Evolutionary conservation across 2,888 invertebrate genomes (phyloP), one percentile per base, ranked within the genome.

Genomic region (Crocallis elinguaria): DNA sequence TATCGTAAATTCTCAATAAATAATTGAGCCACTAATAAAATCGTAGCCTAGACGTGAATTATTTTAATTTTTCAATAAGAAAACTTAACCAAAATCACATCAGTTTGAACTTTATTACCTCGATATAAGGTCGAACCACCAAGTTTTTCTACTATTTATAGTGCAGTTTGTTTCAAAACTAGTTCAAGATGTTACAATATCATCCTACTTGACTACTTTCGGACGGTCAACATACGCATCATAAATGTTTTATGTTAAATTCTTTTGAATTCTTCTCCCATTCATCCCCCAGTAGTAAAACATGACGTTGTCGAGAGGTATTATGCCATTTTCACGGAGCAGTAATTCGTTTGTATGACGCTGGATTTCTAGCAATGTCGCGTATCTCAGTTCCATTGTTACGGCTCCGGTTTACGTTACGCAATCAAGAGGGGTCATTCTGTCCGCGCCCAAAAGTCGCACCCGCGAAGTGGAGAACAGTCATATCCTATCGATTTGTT

Each of bases 401-500:
- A n/a, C 70, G 64, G 61, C 71, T 48, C 56, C 46, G 73, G 68
- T 76, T 76, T 72, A 74, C 72, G 77, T 83, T 82, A 82, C 80
- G 82, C 80, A 86, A 86, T 83, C 80, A 80, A 82, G 81, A 77
- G 81, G 86, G 88, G 88, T 89, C 88, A 88, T 82, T 84, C 79
- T 74, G 86, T 84, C 85, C 84, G 84, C 88, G 79, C 88, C 90
- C 87, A 84, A 91, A 90, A 88, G 88, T 88, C 84, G 84, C 80
- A 84, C 82, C 81, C 87, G 87, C 86, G 86, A 86, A 86, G 85
- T 88, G 84, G 88, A 89, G 91, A 90, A 90, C 88, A 91, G 90
- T 92, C 91, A 92, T 91, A 92, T 92, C 90, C 92, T 92, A 92
- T 92, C 92, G 92, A 92, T 92, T 92, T 92, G 92, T 92, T 91